Evolutionary conservation across 2,888 invertebrate genomes (phyloP), one percentile per base, ranked within the genome.

Genomic region (Dysmachus trigonus): DNA sequence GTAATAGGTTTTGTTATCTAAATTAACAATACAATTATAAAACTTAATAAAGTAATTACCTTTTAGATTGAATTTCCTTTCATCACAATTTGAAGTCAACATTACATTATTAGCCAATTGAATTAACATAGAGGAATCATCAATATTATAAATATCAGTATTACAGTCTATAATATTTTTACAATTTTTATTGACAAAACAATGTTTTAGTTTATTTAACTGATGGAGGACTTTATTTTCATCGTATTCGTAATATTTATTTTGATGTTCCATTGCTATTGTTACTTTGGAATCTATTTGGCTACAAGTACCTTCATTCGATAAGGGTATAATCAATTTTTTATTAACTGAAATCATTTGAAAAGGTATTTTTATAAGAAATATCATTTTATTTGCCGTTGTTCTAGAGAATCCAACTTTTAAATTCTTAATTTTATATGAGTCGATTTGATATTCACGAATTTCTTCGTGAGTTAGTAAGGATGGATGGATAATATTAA

Each of bases 21-120:
- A 35, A 85, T 72, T 81, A 62, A 86, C 86, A 79, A 31, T 71
- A 86, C 84, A 83, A 38, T 62, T 83, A 86, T 87, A 79, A 76
- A 86, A 82, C 53, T 86, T 84, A 72, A 31, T 33, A 18, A 86
- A 85, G 41, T 81, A 86, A 85, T 85, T 81, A 30, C 73, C 72
- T 62, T 51, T 62, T 76, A 86, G 18, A 18, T 18, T 30, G 74
- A 72, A 85, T 86, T 85, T 53, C 73, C 79, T 51, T 81, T 79
- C 81, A 73, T 73, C 85, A 85, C 81, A 86, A 53, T 7, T 81
- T 22, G 86, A 87, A 30, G 77, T 85, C 53, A 85, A 77, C 22
- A 31, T 73, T 77, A 41, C 27, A 33, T 86, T 77, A 73, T 87
- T 74, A 76, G 74, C 77, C 53, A 51, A 31, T 74, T 86, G 86